Base-by-base conservation (phyloP, 2,797 vertebrate genomes). In the Podarcis lilfordi region DNA sequence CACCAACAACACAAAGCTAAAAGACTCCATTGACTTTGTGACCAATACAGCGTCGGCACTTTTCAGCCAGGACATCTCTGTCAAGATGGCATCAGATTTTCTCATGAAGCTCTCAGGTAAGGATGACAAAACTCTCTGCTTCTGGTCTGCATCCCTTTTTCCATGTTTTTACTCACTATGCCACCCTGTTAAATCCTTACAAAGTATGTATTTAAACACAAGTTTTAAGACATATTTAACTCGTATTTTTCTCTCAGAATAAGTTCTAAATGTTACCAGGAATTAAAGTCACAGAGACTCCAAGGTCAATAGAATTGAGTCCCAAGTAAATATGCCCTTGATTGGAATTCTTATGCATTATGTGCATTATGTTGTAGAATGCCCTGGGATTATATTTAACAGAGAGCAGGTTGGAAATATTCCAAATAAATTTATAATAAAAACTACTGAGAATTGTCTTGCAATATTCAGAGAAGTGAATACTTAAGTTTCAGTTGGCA, bases 101-200 rank as follows among this genome's bases (percentile, higher is more conserved):
- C 99, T 99, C 92, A 99, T 99, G 97, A 99, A 99, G 97, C 98
- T 99, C 92, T 99, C 99, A 97, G 99, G 99, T 99, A 82, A 29
- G 55, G 37, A 75, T 82, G 59, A 3, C 3, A 3, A 32, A 43
- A 75, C 55, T 86, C 23, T 66, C 40, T 35, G 40, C 32, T 64
- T 43, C 29, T 43, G 7, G 21, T 17, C 23, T 55, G 50, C 29
- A 27, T 40, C 13, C 21, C 78, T 37, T 81, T 80, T 80, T 25
- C 9, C 27, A 59, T 59, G 8, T 3, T n/a, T 85, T 80, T 32
- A 64, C 10, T 84, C 69, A 72, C 35, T 35, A 72, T 84, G 40
- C 21, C 11, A 59, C 59, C 50, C 19, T 27, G 32, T 37, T 71
- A 45, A 25, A 78, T 23, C 5, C 23, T 59, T 4, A 74, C 50